Evolutionary conservation across 2,888 invertebrate species (phyloP), one percentile per base, ranked within the genome.

Genomic region (Tipula helvola): DNA sequence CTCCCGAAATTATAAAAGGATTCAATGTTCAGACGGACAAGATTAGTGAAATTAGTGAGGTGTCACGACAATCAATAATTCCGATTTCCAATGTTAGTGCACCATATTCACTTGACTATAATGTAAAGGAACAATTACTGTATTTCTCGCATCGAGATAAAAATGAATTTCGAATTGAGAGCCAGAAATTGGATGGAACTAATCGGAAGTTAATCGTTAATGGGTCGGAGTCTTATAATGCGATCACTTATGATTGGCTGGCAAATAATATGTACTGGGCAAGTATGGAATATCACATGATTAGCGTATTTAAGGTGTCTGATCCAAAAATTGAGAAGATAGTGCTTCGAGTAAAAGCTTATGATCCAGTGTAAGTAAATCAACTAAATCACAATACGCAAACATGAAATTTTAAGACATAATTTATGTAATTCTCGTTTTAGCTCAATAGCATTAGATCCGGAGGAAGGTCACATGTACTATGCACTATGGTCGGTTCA

Each of bases 191-290:
- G 86, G 94, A 94, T 90, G 95, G 94, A 12, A 91, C 91, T 18
- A 91, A 91, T 1, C 92, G 93, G 84, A 93, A 94, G 90, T 91
- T 93, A 71, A 93, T 95, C 89, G 90, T 95, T 16, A 92, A 92
- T 1, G 92, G 93, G 12, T 39, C 57, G 8, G 39, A 86, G 8
- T 71, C 93, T 93, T 87, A 92, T 94, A 1, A 93, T 93, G 96
- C 96, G 4, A 90, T 97, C 88, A 96, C 97, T 52, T 93, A 96
- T 87, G 97, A 98, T 91, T 97, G 96, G 96, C 93, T 96, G 90
- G 95, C 95, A 87, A 91, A 93, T 87, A 96, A 97, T 92, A 90
- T 98, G 87, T 98, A 96, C 92, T 97, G 97, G 96, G 95, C 96
- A 86, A 94, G 94, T 87, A 92, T 94, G 13, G 52, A 86, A n/a